phyloP scores from a whole-genome alignment of 2,888 invertebrate genomes.

The Noctua pronuba region DNA sequence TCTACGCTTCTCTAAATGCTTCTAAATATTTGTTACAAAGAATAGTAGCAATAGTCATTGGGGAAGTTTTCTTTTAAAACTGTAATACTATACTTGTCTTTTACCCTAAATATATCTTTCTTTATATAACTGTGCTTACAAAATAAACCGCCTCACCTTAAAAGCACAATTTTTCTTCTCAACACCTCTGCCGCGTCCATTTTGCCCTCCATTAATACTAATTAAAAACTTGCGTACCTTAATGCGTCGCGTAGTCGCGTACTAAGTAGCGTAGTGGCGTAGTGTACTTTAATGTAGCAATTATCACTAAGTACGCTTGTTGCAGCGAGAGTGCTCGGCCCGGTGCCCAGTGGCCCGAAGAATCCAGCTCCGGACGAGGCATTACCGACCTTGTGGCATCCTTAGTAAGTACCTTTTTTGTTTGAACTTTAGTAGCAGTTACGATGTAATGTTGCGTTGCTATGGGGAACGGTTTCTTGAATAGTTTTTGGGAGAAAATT shows the following conservation, averaged over 20 bases:
- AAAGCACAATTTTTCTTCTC: conserved; percentile 60
- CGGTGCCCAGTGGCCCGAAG: conserved; percentile 78
- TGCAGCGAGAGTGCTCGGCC: conserved; percentile 86
- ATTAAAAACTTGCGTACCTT: conserved; percentile 67
- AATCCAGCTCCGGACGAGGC: conserved; percentile 72
- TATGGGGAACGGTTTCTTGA: conserved; percentile 20
- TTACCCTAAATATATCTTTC: not conserved
- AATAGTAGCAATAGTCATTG: not conserved
- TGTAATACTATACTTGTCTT: not conserved
- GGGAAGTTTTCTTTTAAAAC: not conserved
- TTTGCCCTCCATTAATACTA: conserved; percentile 62
- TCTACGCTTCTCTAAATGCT: not conserved
- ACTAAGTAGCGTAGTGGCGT: conserved; percentile 46
- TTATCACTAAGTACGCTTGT: conserved; percentile 67
- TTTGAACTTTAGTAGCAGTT: conserved; percentile 1
- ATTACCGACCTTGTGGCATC: conserved; percentile 84
- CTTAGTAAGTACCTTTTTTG: conserved; percentile 79
- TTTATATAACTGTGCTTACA: not conserved
- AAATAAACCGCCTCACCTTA: conserved; percentile 26
- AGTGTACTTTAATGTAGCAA: conserved; percentile 57
- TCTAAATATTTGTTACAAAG: not conserved
- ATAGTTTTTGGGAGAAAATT: conserved; percentile 31
- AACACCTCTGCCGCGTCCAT: conserved; percentile 46
- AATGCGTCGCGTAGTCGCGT: conserved; percentile 55
- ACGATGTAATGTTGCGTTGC: not conserved